Evolutionary conservation across 2,888 invertebrate species (phyloP).

Genomic region (Monochamus alternatus): DNA sequence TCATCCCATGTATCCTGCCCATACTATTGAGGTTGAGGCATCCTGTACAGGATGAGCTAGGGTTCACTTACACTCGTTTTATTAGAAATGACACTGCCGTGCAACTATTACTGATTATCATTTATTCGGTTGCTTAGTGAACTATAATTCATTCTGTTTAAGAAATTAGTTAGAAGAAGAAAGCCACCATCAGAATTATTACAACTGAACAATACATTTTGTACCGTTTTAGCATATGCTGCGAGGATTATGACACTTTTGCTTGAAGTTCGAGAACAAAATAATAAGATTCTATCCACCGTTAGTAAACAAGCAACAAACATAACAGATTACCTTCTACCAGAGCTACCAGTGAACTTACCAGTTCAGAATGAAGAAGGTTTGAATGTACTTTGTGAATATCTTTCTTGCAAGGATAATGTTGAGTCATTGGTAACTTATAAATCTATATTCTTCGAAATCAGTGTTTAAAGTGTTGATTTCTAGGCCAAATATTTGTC

Average conservation of each 20-base stretch:
- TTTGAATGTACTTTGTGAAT: background rate
- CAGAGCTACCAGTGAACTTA: background rate
- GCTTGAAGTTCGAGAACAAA: background rate
- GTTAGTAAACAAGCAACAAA: background rate
- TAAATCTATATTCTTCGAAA: background rate
- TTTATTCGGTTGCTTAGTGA: no score
- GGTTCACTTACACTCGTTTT: no score
- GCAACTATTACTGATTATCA: no score
- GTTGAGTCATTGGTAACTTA: background rate
- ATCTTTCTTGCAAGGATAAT: background rate
- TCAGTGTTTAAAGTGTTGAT: background rate
- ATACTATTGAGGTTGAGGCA: no score
- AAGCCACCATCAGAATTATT: no score
- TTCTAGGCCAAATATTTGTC: background rate
- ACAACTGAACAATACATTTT: no score
- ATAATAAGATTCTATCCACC: background rate
- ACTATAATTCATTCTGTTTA: no score
- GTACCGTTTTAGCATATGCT: background rate
- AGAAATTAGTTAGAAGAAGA: no score
- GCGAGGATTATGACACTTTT: background rate
- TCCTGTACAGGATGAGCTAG: no score
- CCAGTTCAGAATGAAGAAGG: background rate
- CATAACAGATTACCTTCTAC: background rate
- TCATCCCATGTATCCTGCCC: no score
- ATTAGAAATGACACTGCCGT: no score